phyloP scores from a whole-genome alignment of 2,797 vertebrate species.

The Gymnoscopelus microlampas region DNA sequence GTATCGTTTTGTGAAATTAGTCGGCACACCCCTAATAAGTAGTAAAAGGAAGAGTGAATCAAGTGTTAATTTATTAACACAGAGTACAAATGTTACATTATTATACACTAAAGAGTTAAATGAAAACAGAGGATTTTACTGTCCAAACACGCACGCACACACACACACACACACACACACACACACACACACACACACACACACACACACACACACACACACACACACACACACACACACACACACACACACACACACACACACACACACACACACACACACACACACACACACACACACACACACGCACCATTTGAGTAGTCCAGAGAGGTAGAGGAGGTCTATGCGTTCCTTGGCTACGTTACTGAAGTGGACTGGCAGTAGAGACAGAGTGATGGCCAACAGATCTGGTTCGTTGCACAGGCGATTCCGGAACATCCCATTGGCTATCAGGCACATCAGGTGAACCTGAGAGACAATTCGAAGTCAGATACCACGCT shows the following conservation, averaged over 20 bases:
- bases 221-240: conserved; percentile 11
- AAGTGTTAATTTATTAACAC: too few species aligned
- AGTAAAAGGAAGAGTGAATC: too few species aligned
- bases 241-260: conserved; percentile 67
- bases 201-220: conserved; percentile 65
- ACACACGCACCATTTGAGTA: conserved; percentile 89
- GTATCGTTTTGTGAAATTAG: too few species aligned
- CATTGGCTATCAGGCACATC: conserved; percentile 91
- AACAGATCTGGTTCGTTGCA: conserved; percentile 89
- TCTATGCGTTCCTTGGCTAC: conserved; percentile 77
- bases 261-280: background rate
- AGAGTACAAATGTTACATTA: too few species aligned
- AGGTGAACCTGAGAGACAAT: conserved; percentile 87
- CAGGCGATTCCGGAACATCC: conserved; percentile 86
- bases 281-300: conserved; percentile 4
- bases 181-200: conserved; percentile 29
- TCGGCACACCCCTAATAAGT: too few species aligned
- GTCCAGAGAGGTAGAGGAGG: conserved; percentile 81
- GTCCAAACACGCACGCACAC: too few species aligned
- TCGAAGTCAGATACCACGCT: background rate
- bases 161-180: background rate
- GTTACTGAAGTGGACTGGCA: conserved; percentile 83
- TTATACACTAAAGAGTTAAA: too few species aligned
- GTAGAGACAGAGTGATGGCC: conserved; percentile 89
- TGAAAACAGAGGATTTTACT: too few species aligned